Evolutionary conservation across 1,140 invertebrate genomes (phyloP), one percentile per base, ranked within the genome.

Genomic region (Halyomorpha halys): DNA sequence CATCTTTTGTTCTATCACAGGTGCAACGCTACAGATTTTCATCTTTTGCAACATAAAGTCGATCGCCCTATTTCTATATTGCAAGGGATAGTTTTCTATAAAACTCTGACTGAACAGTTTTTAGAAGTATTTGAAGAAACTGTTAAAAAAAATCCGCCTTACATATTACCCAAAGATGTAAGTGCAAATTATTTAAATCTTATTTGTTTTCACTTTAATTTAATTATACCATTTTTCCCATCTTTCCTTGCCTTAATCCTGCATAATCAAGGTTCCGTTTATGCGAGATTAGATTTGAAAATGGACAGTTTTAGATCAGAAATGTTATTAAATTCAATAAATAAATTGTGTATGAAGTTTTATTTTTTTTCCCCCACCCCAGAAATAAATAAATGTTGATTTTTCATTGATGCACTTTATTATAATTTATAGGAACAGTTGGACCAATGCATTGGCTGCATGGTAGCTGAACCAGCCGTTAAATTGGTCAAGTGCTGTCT

Each of bases 391-490:
- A n/a, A n/a, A n/a, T n/a, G n/a, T n/a, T n/a, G n/a, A n/a, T n/a
- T n/a, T n/a, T n/a, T n/a, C n/a, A n/a, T n/a, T n/a, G n/a, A n/a
- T n/a, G n/a, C n/a, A n/a, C n/a, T n/a, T n/a, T n/a, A n/a, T n/a
- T n/a, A n/a, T n/a, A n/a, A 13, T 62, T 45, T 53, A 0, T 19
- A 61, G 65, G 23, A 45, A 19, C 54, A 67, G 49, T 72, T 86
- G 44, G 89, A 92, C 61, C 78, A 82, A 30, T 95, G 93, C 71
- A 89, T 94, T 68, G 91, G 91, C 6, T 96, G 93, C 72, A 90
- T 93, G 85, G 82, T 89, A 73, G 81, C 78, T 51, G 72, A 73
- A 44, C 84, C 91, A 0, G 86, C 91, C 74, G 83, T 94, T 9
- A 94, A 93, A 76, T 76, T 96, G 11, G 78, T 83, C 51, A 87